These are phyloP conservation scores for Montipora efflorescens DNA, from an alignment of 64 coral and sea anemone species.

Conservation along the genomic window DNA sequence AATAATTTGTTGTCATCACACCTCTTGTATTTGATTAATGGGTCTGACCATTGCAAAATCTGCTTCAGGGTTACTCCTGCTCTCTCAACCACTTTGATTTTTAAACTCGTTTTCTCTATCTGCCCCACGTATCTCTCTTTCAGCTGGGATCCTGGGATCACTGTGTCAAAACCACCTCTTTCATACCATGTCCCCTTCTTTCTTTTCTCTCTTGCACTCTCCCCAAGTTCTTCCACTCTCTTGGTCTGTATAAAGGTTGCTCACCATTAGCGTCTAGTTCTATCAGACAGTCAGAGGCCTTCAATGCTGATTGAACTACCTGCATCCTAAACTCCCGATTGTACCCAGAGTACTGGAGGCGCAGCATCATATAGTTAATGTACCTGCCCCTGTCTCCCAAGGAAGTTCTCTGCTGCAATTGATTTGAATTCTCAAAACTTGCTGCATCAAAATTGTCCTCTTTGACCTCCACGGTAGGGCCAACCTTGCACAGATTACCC, in stretches of 20 bases:
- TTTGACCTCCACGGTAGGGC: conserved; percentile 19
- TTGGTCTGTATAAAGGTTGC: conserved; percentile 17
- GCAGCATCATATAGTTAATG: not conserved
- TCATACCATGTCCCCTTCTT: too few relatives aligned
- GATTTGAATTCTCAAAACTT: conserved; percentile 17
- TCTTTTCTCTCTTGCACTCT: too few relatives aligned
- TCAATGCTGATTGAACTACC: conserved; percentile 6
- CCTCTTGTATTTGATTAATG: too few relatives aligned
- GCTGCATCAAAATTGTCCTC: conserved; percentile 13
- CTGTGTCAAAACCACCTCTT: too few relatives aligned
- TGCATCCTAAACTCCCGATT: conserved; percentile 13
- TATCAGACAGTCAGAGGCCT: not conserved
- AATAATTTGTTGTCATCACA: too few relatives aligned
- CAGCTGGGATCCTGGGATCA: too few relatives aligned
- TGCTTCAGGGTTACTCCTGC: too few relatives aligned
- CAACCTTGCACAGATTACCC: conserved; percentile 5
- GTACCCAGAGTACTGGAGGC: conserved; percentile 44
- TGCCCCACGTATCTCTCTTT: too few relatives aligned
- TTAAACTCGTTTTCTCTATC: too few relatives aligned
- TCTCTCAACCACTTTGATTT: too few relatives aligned
- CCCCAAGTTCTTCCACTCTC: not conserved
- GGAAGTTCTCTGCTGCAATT: conserved; percentile 20
- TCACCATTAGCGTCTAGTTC: not conserved
- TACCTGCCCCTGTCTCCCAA: too few relatives aligned
- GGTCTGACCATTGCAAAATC: too few relatives aligned